Evolutionary conservation across 2,113 vertebrate genomes (phyloP), one percentile per base, ranked within the genome.

Genomic region (Hydrochoerus hydrochaeris): DNA sequence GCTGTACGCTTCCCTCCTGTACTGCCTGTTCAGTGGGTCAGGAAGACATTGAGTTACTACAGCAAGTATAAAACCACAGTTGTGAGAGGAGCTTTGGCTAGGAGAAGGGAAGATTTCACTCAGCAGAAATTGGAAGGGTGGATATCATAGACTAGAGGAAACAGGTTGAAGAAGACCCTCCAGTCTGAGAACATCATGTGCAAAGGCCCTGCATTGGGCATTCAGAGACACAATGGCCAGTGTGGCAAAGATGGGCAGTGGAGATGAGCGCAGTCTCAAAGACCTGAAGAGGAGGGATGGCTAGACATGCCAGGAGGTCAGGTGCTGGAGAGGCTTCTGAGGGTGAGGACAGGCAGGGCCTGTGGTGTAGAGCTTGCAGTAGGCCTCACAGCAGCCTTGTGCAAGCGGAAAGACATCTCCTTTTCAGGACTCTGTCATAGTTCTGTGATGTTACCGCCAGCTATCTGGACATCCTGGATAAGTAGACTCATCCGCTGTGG

Each of bases 211-310:
- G 63, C 11, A 19, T 71, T 65, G 26, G 41, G 65, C 35, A 1
- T 0, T 13, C 13, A 9, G 26, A 46, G 7, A 28, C 8, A 1
- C 10, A 26, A 80, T 54, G 26, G 28, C 19, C 14, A 28, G 0
- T 22, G 19, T 24, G 54, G 9, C 49, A 38, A 52, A 77, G 10
- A 3, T 30, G 35, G 57, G 90, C 62, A 38, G 6, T 2, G 2
- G 13, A 69, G 22, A 20, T 1, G 26, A 46, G 69, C 7, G 0
- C 16, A 13, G 5, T 22, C n/a, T 30, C 32, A 69, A 44, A 52
- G n/a, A 41, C 19, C 12, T 54, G 26, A 38, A 17, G 69, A 49
- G 65, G 30, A 1, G 2, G 77, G 22, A 7, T 35, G 46, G 44
- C 32, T 22, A 28, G 60, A 38, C 12, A 12, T 19, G 35, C 26